These are phyloP conservation scores for Nezara viridula DNA, from an alignment of 2,888 invertebrate species.

Conservation along the genomic window DNA sequence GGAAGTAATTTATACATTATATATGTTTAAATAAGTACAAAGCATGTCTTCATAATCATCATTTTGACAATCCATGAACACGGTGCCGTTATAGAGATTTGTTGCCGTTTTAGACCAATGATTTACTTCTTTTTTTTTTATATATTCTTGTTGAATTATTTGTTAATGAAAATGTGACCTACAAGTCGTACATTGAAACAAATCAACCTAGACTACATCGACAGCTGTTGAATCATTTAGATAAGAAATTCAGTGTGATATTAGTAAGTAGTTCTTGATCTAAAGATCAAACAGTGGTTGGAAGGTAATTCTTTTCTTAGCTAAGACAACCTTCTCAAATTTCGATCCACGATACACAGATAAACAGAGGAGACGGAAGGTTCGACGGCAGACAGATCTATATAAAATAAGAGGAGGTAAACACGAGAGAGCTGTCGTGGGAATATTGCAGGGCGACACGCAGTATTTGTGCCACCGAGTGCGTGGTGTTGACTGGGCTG, in stretches of 20 bases:
- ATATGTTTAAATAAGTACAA: too few species aligned
- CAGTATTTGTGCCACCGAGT: slow-evolving; percentile 51
- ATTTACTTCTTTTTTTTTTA: too few species aligned
- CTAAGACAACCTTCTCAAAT: not conserved
- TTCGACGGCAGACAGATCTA: slow-evolving; percentile 29
- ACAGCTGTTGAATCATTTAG: too few species aligned
- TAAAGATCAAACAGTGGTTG: not conserved
- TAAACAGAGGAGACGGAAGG: slow-evolving; percentile 7
- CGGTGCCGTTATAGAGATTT: too few species aligned
- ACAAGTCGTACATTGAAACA: too few species aligned
- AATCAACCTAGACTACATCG: too few species aligned
- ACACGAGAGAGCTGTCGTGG: slow-evolving; percentile 31
- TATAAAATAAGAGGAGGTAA: slow-evolving; percentile 35
- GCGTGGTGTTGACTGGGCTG: slow-evolving; percentile 1
- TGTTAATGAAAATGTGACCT: too few species aligned
- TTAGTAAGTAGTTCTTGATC: not conserved
- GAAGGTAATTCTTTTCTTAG: not conserved
- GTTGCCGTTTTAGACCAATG: too few species aligned
- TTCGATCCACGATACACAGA: not conserved
- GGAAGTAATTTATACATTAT: too few species aligned
- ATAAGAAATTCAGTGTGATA: not conserved
- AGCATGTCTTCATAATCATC: too few species aligned
- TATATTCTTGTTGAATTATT: too few species aligned
- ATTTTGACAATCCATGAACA: too few species aligned
- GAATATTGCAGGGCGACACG: slow-evolving; percentile 37